Evolutionary conservation across 2,888 invertebrate genomes (phyloP).

Genomic region (Branchellion lobata): DNA sequence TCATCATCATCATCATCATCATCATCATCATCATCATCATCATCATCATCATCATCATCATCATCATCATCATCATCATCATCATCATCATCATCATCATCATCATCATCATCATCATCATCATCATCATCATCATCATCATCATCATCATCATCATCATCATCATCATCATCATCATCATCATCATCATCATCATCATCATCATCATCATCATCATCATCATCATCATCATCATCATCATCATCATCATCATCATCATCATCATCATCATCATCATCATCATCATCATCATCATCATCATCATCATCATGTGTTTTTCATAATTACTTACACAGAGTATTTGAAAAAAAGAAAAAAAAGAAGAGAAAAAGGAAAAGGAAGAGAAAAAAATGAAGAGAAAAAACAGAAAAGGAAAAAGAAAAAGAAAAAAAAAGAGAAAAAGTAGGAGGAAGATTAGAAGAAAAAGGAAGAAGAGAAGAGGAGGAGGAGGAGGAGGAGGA

Average conservation of each 20-base stretch:
- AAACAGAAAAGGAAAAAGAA: too few species aligned
- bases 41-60: slow-evolving; percentile 38
- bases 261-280: slow-evolving; percentile 38
- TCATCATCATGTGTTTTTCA: too few species aligned
- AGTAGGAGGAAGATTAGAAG: too few species aligned
- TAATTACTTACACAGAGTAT: too few species aligned
- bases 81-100: too few species aligned
- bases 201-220: slow-evolving; percentile 36
- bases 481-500: too few species aligned
- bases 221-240: slow-evolving; percentile 32
- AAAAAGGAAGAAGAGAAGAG: too few species aligned
- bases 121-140: too few species aligned
- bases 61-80: slow-evolving; percentile 24
- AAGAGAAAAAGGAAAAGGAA: too few species aligned
- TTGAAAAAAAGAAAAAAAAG: too few species aligned
- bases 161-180: slow-evolving; percentile 34
- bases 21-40: slow-evolving; percentile 34
- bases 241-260: slow-evolving; percentile 37
- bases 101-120: not conserved
- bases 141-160: slow-evolving; percentile 26
- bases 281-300: not conserved
- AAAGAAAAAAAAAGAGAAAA: too few species aligned
- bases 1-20: slow-evolving; percentile 37
- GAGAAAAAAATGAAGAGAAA: too few species aligned
- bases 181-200: slow-evolving; percentile 37